These are phyloP conservation scores for Silurus asotus DNA, from an alignment of 2,113 vertebrate species.

Conservation along the genomic window DNA sequence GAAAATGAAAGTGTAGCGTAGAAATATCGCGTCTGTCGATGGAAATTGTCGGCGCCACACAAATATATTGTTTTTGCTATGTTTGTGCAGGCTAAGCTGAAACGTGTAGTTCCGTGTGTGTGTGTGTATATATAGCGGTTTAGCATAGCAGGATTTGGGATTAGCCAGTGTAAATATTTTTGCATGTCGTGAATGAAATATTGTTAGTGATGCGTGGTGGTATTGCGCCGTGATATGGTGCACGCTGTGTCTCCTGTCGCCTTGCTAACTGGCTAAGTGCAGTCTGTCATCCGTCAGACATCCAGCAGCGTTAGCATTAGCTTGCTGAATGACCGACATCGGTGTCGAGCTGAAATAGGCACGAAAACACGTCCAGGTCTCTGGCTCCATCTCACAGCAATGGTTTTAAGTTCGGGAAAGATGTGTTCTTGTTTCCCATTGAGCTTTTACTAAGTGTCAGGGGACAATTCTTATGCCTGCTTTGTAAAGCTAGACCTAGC, in stretches of 20 bases:
- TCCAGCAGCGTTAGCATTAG: neutral
- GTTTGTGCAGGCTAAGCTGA: constrained; percentile 1
- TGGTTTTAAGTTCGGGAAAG: constrained; percentile 7
- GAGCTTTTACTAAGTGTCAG: too few species aligned
- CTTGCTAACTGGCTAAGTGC: constrained; percentile 10
- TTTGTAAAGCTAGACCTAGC: neutral
- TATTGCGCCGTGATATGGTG: neutral
- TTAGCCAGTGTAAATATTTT: neutral
- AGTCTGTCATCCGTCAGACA: constrained; percentile 4
- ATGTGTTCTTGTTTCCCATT: neutral
- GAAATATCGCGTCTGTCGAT: neutral
- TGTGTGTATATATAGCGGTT: neutral
- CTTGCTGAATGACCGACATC: constrained; percentile 4
- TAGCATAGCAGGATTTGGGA: neutral
- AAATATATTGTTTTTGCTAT: neutral
- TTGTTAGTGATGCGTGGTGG: neutral
- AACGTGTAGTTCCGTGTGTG: neutral
- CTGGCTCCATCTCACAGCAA: neutral
- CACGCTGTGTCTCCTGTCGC: neutral
- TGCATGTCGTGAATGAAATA: neutral
- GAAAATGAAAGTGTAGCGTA: neutral
- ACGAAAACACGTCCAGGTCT: neutral
- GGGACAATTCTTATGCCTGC: neutral
- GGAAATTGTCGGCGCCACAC: constrained; percentile 7
- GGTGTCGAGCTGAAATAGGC: neutral